Conservation (phyloP, 1,140 invertebrate genomes). For the Euborellia annulipes region DNA sequence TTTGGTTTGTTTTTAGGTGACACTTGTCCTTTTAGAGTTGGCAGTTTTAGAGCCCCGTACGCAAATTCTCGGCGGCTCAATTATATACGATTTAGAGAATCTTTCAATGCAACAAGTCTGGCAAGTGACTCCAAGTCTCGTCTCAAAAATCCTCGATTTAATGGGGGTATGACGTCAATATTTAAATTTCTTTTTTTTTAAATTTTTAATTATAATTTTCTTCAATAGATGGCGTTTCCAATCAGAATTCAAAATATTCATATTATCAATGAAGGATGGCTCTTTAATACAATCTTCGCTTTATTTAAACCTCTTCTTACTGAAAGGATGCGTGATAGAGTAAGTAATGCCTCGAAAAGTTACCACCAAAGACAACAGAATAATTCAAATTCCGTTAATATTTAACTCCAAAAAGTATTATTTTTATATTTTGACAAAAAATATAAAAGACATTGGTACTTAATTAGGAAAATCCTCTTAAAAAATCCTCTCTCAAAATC, state of each 20-base stretch:
- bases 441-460: too few relatives aligned
- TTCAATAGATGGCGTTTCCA: constrained; percentile 48
- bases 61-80: constrained; percentile 59
- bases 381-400: too few relatives aligned
- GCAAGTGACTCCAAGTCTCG: constrained; percentile 51
- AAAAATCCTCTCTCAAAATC: too few relatives aligned
- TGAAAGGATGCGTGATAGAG: constrained; percentile 43
- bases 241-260: constrained; percentile 56
- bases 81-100: constrained; percentile 54
- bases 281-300: constrained; percentile 58
- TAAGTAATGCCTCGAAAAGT: constrained; percentile 26
- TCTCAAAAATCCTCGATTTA: constrained; percentile 43
- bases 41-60: constrained; percentile 52
- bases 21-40: constrained; percentile 47
- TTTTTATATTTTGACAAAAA: too few relatives aligned
- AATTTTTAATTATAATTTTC: constrained; percentile 7
- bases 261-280: constrained; percentile 60
- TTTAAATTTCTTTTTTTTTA: background rate
- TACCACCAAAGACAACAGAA: too few relatives aligned
- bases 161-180: constrained; percentile 34
- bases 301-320: constrained; percentile 61
- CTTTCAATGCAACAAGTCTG: constrained; percentile 51
- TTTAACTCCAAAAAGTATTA: too few relatives aligned
- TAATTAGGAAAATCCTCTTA: too few relatives aligned
- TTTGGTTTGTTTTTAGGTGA: too few relatives aligned